Evolutionary conservation across 37 sponge, comb jelly and placozoan genomes (phyloP).

Genomic region (Hormiphora californensis): DNA sequence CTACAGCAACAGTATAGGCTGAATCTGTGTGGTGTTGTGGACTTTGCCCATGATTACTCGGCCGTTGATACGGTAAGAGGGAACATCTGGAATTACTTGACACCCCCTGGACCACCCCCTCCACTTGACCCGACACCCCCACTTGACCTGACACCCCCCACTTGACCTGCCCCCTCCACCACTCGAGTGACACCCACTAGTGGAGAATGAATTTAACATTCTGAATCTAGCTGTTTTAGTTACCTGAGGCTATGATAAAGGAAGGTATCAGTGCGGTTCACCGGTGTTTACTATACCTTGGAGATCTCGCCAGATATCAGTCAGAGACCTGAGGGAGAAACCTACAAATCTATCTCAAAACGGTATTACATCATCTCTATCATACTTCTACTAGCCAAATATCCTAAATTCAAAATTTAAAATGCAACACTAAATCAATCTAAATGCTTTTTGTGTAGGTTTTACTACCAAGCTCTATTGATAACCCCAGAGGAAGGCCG

Average conservation of each 20-base stretch:
- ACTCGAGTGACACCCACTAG: too few relatives aligned
- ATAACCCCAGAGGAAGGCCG: conserved; percentile 32
- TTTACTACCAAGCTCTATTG: conserved; percentile 2
- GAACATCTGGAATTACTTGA: too few relatives aligned
- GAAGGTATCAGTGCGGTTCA: conserved; percentile 36
- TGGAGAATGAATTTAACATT: too few relatives aligned
- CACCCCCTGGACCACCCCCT: too few relatives aligned
- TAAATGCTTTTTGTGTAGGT: not conserved
- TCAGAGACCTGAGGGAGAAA: conserved; percentile 14
- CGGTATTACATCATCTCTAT: too few relatives aligned
- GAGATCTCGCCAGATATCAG: conserved; percentile 13
- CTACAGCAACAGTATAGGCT: conserved; percentile 47
- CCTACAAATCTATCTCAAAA: conserved; percentile 39
- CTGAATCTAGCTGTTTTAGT: not conserved
- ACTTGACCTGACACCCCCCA: too few relatives aligned
- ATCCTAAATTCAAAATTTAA: too few relatives aligned
- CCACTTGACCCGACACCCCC: too few relatives aligned
- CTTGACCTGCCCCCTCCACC: too few relatives aligned
- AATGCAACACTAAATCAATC: not conserved
- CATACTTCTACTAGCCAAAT: too few relatives aligned
- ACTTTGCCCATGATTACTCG: conserved; percentile 51
- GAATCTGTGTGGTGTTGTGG: conserved; percentile 42
- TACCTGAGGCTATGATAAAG: not conserved
- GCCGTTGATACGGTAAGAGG: not conserved
- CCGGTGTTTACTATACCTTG: conserved; percentile 32